A percentile compares a stretch with the other conserved stretches of the same genome.
phyloP scores from a whole-genome alignment of 2,797 vertebrate species.

The Pseudotriccus pelzelni region DNA sequence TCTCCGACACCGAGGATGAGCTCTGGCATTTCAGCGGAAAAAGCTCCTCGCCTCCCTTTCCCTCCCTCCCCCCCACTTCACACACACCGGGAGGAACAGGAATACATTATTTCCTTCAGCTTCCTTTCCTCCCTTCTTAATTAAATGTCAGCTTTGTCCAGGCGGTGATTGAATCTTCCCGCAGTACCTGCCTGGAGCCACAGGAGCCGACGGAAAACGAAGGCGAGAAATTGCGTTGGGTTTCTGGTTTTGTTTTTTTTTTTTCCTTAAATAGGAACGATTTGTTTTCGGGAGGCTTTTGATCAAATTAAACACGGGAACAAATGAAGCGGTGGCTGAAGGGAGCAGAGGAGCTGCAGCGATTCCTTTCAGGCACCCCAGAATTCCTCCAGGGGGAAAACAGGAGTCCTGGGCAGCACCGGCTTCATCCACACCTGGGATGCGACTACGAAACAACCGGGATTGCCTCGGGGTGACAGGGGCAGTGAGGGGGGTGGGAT shows the following conservation, averaged over 20 bases:
- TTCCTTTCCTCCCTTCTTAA: conserved; percentile 33
- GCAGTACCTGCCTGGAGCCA: conserved; percentile 14
- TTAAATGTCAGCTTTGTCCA: conserved; percentile 56
- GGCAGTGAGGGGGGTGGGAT: not conserved
- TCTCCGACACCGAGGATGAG: not conserved
- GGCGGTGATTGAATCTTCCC: conserved; percentile 20
- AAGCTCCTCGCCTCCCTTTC: not conserved
- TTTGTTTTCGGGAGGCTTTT: not conserved
- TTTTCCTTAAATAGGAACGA: not conserved
- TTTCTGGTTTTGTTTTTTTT: not conserved
- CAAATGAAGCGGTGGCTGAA: not conserved
- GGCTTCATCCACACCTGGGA: accelerated
- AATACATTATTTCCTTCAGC: not conserved
- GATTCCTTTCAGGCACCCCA: not conserved
- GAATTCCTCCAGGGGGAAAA: not conserved
- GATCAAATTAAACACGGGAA: not conserved
- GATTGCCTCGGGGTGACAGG: not conserved
- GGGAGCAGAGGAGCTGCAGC: not conserved
- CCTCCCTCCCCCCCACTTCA: not conserved
- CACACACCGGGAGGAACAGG: not conserved
- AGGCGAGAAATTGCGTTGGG: not conserved
- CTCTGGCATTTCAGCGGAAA: not conserved
- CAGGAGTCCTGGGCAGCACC: not conserved
- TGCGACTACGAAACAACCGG: accelerated
- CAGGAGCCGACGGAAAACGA: not conserved